A percentile compares a stretch with the other conserved stretches of the same genome.
These are phyloP conservation scores for Leptestheria dahalacensis DNA, from an alignment of 1,140 invertebrate species.

Conservation along the genomic window DNA sequence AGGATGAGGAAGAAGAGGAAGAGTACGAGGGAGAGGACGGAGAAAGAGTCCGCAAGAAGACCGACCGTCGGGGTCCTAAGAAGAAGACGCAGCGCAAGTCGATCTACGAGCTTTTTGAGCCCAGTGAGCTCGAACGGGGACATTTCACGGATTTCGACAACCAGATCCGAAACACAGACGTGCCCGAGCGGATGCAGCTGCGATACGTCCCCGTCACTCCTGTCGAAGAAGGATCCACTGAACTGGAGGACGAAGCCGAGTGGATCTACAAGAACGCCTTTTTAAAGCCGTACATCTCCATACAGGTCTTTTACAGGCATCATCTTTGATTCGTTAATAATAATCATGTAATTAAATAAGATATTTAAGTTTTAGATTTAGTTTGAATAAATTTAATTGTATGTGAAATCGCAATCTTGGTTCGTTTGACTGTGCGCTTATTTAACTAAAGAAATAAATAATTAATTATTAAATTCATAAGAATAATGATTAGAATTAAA, in stretches of 20 bases:
- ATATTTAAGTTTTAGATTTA: too few species aligned
- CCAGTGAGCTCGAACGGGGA: conserved; percentile 86
- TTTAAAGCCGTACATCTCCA: conserved; percentile 59
- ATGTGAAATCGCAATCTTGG: too few species aligned
- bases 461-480: too few species aligned
- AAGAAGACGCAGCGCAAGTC: conserved; percentile 73
- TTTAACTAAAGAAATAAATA: too few species aligned
- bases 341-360: background rate
- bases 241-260: conserved; percentile 85
- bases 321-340: background rate
- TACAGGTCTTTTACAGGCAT: conserved; percentile 42
- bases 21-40: conserved; percentile 49
- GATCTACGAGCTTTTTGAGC: conserved; percentile 93
- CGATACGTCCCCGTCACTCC: conserved; percentile 64
- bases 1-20: conserved; percentile 64
- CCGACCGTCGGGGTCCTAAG: conserved; percentile 50
- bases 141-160: conserved; percentile 82
- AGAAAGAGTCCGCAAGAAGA: conserved; percentile 26
- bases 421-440: too few species aligned
- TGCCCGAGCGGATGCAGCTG: conserved; percentile 83
- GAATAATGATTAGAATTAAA: too few species aligned
- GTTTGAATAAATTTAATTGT: too few species aligned
- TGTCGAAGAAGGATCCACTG: conserved; percentile 64
- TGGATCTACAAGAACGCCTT: conserved; percentile 97
- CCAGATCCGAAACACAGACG: conserved; percentile 66